Conservation (phyloP, 1,140 invertebrate genomes). For the Diorhabda elongata region DNA sequence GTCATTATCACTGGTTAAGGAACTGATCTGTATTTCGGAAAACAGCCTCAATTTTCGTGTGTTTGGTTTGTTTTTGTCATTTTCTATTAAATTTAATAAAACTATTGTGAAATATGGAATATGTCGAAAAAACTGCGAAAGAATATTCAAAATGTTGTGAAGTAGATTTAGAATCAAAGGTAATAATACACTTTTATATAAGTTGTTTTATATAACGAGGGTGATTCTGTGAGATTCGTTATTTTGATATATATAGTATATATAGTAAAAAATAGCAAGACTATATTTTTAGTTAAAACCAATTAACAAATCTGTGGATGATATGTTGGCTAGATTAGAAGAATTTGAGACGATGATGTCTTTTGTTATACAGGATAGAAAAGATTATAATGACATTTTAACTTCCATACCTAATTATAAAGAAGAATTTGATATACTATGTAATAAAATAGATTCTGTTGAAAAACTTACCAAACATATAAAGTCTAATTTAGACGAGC, state of each 20-base stretch:
- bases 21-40: too few relatives aligned
- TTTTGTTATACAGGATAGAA: constrained; percentile 39
- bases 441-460: constrained; percentile 41
- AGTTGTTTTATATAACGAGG: background rate
- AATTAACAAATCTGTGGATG: constrained; percentile 41
- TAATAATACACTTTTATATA: constrained; percentile 19
- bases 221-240: background rate
- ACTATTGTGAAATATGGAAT: background rate
- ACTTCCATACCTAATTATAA: constrained; percentile 34
- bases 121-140: constrained; percentile 26
- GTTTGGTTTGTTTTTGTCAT: too few relatives aligned
- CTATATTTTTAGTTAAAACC: constrained; percentile 39
- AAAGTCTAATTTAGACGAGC: constrained; percentile 37
- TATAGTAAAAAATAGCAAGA: constrained; percentile 8
- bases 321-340: constrained; percentile 45
- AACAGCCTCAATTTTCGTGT: too few relatives aligned
- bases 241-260: background rate
- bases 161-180: constrained; percentile 32
- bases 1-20: too few relatives aligned
- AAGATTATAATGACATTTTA: constrained; percentile 40
- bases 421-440: constrained; percentile 37
- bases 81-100: background rate
- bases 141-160: constrained; percentile 32
- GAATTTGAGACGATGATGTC: constrained; percentile 46
- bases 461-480: constrained; percentile 41